phyloP scores from a whole-genome alignment of 2,797 vertebrate genomes.

The Sciurus carolinensis region DNA sequence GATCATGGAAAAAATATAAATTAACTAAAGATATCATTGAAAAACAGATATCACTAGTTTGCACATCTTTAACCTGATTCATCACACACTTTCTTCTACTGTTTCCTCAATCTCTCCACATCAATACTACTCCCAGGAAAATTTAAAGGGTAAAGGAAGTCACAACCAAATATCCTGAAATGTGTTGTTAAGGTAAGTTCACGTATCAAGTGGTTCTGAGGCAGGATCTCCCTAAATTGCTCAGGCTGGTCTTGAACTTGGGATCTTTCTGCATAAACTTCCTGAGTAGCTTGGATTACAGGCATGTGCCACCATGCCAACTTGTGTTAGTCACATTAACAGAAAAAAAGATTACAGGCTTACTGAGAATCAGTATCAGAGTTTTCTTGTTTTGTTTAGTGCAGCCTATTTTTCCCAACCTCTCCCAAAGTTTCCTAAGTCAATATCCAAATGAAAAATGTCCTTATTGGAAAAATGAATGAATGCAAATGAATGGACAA shows the following conservation, averaged over 20 bases:
- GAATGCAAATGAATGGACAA: neutral
- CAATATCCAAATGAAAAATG: slow-evolving; percentile 1
- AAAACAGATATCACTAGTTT: neutral
- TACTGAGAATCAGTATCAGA: slow-evolving; percentile 25
- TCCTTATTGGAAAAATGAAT: slow-evolving; percentile 50
- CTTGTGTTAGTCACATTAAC: neutral
- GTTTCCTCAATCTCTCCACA: neutral
- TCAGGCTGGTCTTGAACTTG: neutral
- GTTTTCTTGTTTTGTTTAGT: neutral
- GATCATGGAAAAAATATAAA: slow-evolving; percentile 5
- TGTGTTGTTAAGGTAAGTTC: neutral
- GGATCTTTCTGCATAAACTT: neutral
- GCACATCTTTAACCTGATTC: slow-evolving; percentile 4
- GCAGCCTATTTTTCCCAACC: neutral
- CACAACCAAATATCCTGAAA: neutral
- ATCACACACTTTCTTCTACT: neutral
- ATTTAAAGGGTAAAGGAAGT: neutral
- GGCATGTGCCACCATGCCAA: too few species aligned
- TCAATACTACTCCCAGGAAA: neutral
- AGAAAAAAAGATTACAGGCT: neutral
- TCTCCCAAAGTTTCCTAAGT: slow-evolving; percentile 44
- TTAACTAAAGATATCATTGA: neutral
- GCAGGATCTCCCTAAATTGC: neutral
- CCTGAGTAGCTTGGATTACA: too few species aligned
- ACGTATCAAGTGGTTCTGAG: too few species aligned